Conservation (phyloP, 2,888 invertebrate species). For the Camponotus fellah region DNA sequence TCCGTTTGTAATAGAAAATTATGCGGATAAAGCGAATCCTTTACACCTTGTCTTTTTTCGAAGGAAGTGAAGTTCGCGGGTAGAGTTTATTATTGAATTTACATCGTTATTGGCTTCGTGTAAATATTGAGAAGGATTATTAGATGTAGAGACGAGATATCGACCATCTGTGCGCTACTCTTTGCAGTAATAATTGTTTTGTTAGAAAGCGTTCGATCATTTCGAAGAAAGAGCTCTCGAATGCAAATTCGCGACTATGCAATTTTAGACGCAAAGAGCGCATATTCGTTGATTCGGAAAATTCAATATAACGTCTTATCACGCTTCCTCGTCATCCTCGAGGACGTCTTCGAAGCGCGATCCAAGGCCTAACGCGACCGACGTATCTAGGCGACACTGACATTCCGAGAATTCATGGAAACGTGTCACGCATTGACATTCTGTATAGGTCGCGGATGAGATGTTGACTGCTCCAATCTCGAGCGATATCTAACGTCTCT, state of each 20-base stretch:
- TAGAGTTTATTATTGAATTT: not conserved
- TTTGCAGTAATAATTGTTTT: not conserved
- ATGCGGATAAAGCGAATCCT: not conserved
- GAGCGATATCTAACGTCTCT: conserved; percentile 1
- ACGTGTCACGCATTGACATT: conserved; percentile 49
- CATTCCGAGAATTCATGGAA: conserved; percentile 55
- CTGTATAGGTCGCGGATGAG: not conserved
- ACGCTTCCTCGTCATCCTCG: not conserved
- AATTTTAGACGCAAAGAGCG: conserved; percentile 14
- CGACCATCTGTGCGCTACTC: not conserved
- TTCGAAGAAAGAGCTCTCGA: not conserved
- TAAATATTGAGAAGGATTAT: not conserved
- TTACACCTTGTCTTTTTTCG: not conserved
- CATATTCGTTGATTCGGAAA: not conserved
- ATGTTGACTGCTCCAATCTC: conserved; percentile 2
- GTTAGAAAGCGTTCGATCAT: not conserved
- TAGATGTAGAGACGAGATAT: not conserved
- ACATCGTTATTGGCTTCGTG: not conserved
- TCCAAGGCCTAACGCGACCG: not conserved
- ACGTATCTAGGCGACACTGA: conserved; percentile 26
- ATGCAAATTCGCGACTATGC: not conserved
- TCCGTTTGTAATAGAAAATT: conserved; percentile 1
- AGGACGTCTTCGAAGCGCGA: not conserved
- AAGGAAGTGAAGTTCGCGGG: not conserved
- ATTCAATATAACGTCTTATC: not conserved